Conservation (phyloP, 1,140 invertebrate genomes). For the Sipha flava region DNA sequence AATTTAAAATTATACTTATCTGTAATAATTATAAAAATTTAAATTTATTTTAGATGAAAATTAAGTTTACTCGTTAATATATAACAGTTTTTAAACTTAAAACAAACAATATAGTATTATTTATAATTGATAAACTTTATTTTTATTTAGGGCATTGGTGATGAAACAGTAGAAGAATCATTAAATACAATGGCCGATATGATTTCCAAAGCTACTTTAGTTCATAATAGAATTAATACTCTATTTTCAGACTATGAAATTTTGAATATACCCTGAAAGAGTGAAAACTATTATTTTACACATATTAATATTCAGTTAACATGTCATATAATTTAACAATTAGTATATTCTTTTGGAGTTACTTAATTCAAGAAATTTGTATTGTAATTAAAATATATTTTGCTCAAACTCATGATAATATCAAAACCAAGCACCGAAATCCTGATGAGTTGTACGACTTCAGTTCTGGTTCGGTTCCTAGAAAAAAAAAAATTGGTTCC, state of each 20-base stretch:
- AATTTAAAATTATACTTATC: too few relatives aligned
- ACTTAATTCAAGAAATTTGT: too few relatives aligned
- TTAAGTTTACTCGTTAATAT: too few relatives aligned
- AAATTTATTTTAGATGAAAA: too few relatives aligned
- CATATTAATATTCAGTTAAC: too few relatives aligned
- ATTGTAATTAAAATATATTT: too few relatives aligned
- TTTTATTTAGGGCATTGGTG: background rate
- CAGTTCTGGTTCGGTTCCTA: too few relatives aligned
- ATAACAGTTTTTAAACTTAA: constrained; percentile 37
- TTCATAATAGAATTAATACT: background rate
- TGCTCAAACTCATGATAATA: too few relatives aligned
- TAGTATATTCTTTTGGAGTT: background rate
- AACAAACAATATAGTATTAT: constrained; percentile 42
- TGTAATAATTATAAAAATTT: too few relatives aligned
- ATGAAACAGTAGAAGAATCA: background rate
- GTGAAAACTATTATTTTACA: background rate
- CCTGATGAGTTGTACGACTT: too few relatives aligned
- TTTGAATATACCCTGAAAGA: background rate
- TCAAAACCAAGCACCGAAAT: too few relatives aligned
- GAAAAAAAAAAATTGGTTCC: too few relatives aligned
- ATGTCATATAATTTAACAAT: background rate
- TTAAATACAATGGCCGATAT: background rate
- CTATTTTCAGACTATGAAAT: background rate
- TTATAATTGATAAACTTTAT: constrained; percentile 39
- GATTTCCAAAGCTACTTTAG: background rate